These are phyloP conservation scores for Bilobella aurantiaca DNA, from an alignment of 1,140 invertebrate species.

Conservation along the genomic window DNA sequence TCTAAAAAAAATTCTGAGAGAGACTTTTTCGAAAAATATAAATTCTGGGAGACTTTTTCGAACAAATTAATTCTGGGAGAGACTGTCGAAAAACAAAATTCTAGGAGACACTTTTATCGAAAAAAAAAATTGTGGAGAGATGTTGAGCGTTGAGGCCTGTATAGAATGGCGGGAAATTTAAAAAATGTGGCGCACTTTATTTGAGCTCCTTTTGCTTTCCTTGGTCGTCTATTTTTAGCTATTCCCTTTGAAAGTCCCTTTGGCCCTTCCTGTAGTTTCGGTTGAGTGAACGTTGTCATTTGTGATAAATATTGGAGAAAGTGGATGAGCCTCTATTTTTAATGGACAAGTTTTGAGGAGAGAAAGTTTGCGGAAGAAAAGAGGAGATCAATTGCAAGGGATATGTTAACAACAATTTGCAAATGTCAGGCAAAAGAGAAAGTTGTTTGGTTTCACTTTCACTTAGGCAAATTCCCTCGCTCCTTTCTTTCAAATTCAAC, in stretches of 20 bases:
- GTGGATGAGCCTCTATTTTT: background rate
- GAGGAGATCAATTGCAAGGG: background rate
- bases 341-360: background rate
- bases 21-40: too few relatives aligned
- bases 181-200: too few relatives aligned
- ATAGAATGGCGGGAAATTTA: too few relatives aligned
- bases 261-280: background rate
- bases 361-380: background rate
- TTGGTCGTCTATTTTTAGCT: too few relatives aligned
- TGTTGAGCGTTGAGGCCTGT: too few relatives aligned
- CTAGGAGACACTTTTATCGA: too few relatives aligned
- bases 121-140: too few relatives aligned
- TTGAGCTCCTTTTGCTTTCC: too few relatives aligned
- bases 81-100: too few relatives aligned
- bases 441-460: background rate
- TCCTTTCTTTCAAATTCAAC: background rate
- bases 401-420: background rate
- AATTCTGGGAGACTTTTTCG: too few relatives aligned
- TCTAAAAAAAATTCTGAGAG: too few relatives aligned
- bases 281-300: background rate
- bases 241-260: background rate
- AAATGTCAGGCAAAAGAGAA: background rate
- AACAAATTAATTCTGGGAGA: too few relatives aligned
- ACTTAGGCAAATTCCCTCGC: background rate
- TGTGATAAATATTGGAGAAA: background rate